phyloP scores from a whole-genome alignment of 2,888 invertebrate species.

The Eurytoma adleriae region DNA sequence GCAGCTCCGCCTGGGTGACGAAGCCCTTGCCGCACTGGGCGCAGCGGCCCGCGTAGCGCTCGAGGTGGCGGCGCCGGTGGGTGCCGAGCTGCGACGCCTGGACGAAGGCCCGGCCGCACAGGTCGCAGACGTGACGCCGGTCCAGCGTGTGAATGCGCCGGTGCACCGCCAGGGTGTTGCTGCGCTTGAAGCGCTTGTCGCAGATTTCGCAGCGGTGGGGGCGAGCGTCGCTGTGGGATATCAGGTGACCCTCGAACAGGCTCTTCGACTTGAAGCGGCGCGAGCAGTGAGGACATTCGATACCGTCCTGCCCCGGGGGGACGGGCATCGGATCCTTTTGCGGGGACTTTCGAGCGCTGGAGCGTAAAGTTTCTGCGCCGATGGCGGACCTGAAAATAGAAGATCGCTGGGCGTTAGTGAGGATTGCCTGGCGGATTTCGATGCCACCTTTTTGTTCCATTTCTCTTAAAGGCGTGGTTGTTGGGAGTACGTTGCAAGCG shows the following conservation, averaged over 20 bases:
- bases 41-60: constrained; percentile 65
- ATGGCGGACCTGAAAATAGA: too few relatives aligned
- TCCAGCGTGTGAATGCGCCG: constrained; percentile 69
- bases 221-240: constrained; percentile 72
- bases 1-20: constrained; percentile 71
- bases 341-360: too few relatives aligned
- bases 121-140: constrained; percentile 69
- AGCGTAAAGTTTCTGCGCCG: too few relatives aligned
- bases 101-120: constrained; percentile 70
- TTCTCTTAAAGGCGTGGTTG: too few relatives aligned
- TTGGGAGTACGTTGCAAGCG: too few relatives aligned
- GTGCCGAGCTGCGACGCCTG: constrained; percentile 70
- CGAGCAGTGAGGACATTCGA: constrained; percentile 65
- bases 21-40: constrained; percentile 70
- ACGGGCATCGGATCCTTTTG: too few relatives aligned
- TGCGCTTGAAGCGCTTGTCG: constrained; percentile 69
- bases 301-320: constrained; percentile 37
- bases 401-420: too few relatives aligned
- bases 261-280: constrained; percentile 68
- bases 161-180: constrained; percentile 69
- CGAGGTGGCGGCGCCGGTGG: constrained; percentile 66
- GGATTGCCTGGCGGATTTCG: too few relatives aligned
- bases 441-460: too few relatives aligned
- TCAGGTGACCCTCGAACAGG: constrained; percentile 70
- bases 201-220: constrained; percentile 70